phyloP scores from a whole-genome alignment of 2,113 vertebrate genomes.

The Coturnix japonica region DNA sequence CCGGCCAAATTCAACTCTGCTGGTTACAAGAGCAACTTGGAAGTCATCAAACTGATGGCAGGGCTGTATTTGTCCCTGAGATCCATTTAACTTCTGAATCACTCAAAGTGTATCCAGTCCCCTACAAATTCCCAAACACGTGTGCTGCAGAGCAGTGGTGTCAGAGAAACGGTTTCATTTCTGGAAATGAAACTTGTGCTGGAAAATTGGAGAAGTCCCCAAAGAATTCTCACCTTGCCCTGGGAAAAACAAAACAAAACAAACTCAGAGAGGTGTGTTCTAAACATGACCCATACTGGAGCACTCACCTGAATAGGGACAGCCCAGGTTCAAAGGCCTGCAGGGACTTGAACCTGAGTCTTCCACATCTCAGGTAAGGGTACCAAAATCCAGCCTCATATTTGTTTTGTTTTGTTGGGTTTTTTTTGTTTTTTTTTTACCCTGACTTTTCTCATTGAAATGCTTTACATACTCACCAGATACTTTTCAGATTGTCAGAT shows the following conservation, averaged over 20 bases:
- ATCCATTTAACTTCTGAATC: background rate
- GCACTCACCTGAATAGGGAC: background rate
- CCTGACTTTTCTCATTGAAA: background rate
- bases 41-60: slow-evolving; percentile 41
- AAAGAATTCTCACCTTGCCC: background rate
- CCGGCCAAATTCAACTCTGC: slow-evolving; percentile 26
- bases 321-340: slow-evolving; percentile 29
- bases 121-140: background rate
- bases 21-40: slow-evolving; percentile 6
- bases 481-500: background rate
- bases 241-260: background rate
- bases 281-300: background rate
- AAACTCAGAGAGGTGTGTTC: rapidly evolving
- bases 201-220: background rate
- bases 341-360: slow-evolving; percentile 36
- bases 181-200: background rate
- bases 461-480: background rate
- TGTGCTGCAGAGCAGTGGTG: background rate
- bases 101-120: background rate
- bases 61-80: background rate
- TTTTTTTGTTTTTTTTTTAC: background rate
- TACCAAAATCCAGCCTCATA: background rate
- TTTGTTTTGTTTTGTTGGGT: background rate
- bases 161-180: slow-evolving; percentile 3
- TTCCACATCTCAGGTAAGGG: background rate